Base-by-base conservation (phyloP, 2,113 vertebrate genomes). In the Patagioenas fasciata region DNA sequence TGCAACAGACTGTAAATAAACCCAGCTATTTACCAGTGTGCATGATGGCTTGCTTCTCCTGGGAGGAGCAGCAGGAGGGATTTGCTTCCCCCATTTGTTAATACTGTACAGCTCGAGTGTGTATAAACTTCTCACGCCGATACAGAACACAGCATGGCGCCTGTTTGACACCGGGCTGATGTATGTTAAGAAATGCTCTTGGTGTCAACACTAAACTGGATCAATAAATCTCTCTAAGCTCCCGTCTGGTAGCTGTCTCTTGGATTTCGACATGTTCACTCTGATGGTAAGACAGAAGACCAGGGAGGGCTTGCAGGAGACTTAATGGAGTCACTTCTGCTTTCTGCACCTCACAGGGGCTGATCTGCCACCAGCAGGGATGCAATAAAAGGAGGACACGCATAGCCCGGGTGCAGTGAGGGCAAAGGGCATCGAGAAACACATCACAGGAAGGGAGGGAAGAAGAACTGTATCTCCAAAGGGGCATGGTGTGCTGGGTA, bases 201-300 rank as follows among this genome's bases (percentile, higher is more conserved):
- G 29, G 78, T 88, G 88, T 97, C 86, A 66, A 89, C 62, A 95
- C 90, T 78, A 71, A 93, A 96, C 77, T 50, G 90, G 91, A 96
- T 94, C 91, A 97, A 96, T 98, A 97, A 98, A 98, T 47, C 95
- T 92, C 85, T 93, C 80, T 73, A 89, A 72, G 86, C 73, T 88
- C 58, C 64, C 1, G 7, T 47, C 77, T 95, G 70, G 83, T 31
- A 80, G 85, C 65, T 93, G 80, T 47, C 70, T 85, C 70, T 79
- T 75, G 61, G 53, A 90, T 71, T 61, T 88, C 9, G 5, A 13
- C 2, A 1, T 2, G 10, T 67, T 85, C 25, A 2, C 25, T 47
- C 58, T 57, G 53, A 60, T 9, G 34, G 34, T 34, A 71, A 70
- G 81, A 53, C 48, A 81, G 17, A 69, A 28, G 40, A 56, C 44